Base-by-base conservation (phyloP, 2,797 vertebrate species). In the Mormyrus proboscirostris region DNA sequence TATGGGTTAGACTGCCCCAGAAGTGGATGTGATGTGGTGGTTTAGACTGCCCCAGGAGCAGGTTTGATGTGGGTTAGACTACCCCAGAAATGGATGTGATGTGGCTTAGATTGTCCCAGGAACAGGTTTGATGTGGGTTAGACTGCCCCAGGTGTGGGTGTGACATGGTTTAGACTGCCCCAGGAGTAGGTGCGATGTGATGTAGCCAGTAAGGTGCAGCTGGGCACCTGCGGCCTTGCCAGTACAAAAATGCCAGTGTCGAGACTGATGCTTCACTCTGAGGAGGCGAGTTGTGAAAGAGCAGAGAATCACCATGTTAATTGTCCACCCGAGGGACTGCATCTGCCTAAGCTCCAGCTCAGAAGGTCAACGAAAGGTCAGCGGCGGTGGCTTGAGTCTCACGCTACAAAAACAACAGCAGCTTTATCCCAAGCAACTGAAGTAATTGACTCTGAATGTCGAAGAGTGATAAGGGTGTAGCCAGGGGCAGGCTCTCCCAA, bases 371-470 rank as follows among this genome's bases (percentile, higher is more conserved):
- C 91, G 91, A 91, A 92, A 92, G 50, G 84, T 53, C 84, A 16
- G 91, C 91, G 90, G 90, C 88, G 89, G 90, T 89, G 62, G 89
- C 90, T 90, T 16, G 33, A 90, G 89, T 91, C 89, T 89, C 87
- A 82, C 79, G 89, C 69, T 87, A 16, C 59, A 90, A 92, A 91
- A 91, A 91, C 91, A 92, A 91, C 90, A 87, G 76, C 86, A 53
- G 90, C 88, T 87, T 90, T 91, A 90, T 92, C 89, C 84, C 14
- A 55, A 91, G 91, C 90, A 91, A 89, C 88, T 90, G 89, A 87
- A 91, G 90, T 93, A 93, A 93, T 92, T 92, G 92, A 91, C 90
- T 93, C 90, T 89, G 88, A 92, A 92, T 92, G 89, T 89, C 88
- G 88, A 91, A 69, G 69, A 41, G 29, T 16, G 79, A 92, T 91